phyloP scores from a whole-genome alignment of 2,888 invertebrate genomes.

The Platycnemis pennipes region DNA sequence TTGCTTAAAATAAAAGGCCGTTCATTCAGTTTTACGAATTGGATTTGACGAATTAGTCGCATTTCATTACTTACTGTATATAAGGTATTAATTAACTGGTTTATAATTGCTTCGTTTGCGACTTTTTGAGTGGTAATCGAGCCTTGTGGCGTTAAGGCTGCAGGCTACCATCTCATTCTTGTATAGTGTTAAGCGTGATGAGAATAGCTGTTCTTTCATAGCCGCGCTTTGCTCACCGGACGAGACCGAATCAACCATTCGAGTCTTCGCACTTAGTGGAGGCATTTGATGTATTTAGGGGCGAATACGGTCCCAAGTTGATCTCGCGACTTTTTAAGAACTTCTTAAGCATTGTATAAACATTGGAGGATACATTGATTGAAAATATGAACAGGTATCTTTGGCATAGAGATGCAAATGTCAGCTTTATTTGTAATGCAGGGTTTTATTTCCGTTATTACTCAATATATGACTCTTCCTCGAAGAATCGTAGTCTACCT shows the following conservation, averaged over 20 bases:
- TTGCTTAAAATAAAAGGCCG: background rate
- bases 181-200: background rate
- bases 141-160: background rate
- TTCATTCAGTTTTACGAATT: background rate
- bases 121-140: background rate
- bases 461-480: background rate
- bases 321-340: conserved; percentile 24
- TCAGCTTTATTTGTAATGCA: conserved; percentile 34
- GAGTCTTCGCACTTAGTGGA: background rate
- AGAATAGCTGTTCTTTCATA: background rate
- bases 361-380: background rate
- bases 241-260: background rate
- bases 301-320: conserved; percentile 6
- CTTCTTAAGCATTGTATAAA: conserved; percentile 29
- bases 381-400: background rate
- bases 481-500: background rate
- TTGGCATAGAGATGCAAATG: background rate
- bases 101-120: background rate
- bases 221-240: background rate
- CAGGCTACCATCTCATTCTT: background rate
- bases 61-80: background rate
- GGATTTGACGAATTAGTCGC: background rate
- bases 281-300: background rate
- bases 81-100: no score
- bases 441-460: conserved; percentile 15